Evolutionary conservation across 1,140 invertebrate species (phyloP), one percentile per base, ranked within the genome.

Genomic region (Caerostris darwini): DNA sequence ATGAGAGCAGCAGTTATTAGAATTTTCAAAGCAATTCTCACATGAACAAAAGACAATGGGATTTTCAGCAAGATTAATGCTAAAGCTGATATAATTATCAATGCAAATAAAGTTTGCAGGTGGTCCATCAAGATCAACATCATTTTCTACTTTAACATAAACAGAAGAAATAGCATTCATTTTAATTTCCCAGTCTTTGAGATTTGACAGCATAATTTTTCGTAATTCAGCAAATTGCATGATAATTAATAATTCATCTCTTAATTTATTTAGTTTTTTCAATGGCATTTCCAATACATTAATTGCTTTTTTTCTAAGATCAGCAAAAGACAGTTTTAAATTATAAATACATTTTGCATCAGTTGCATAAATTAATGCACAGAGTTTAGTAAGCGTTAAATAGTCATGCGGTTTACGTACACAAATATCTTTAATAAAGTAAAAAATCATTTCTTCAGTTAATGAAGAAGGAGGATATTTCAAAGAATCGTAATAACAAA

Each of bases 11-110:
- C 96, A 96, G 7, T 69, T 90, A 58, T 95, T 96, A 92, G 95
- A 93, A 53, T 95, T 95, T 56, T 95, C 90, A 61, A 92, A 95
- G 94, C 97, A 97, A 92, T 97, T 96, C 8, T 95, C 95, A 96
- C 98, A 99, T 83, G 98, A 97, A 96, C 99, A 99, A 14, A 98
- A 98, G 77, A 98, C 97, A 0, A 97, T 97, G 3, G 98, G 98
- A 92, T 98, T 97, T 81, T 98, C 96, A 0, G 97, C 97, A 92
- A 98, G 98, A 3, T 96, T 96, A 0, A 99, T 97, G 17, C 12
- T 50, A 8, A 97, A 97, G 7, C 96, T 97, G 58, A 98, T 97
- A 95, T 97, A 98, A 67, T 98, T 97, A 95, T 98, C 98, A 7
- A 98, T 98, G 95, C 99, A 99, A 1, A 96, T 97, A 95, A 99